Base-by-base conservation (phyloP, 2,888 invertebrate species). In the Seladonia tumulorum region DNA sequence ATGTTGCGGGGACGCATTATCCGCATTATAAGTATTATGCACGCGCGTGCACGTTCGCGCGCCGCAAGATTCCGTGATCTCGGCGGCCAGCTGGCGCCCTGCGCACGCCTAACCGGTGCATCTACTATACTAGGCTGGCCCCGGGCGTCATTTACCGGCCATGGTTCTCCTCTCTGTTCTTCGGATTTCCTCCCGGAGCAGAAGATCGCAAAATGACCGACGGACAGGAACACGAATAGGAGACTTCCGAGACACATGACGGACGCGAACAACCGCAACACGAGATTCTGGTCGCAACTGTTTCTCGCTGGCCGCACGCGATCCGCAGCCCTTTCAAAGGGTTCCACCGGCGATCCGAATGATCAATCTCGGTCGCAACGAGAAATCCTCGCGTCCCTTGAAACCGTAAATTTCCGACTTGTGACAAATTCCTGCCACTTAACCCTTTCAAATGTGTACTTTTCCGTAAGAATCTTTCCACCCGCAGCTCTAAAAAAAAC, bases 171-270 rank as follows among this genome's bases (percentile, higher is more conserved):
- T 87, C 63, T 60, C 63, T 60, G 84, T 91, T 91, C 90, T 88
- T 83, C 83, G 90, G 91, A 92, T 91, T 92, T 90, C 83, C 57
- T 73, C 77, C 29, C 66, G 66, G 39, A 10, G 14, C 22, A 22
- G 66, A 18, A 35, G 66, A 35, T 35, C 68, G 63, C 39, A 42
- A 29, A 29, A 63, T 90, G 91, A 90, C 92, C 22, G 60, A 79
- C 35, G 22, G 42, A 1, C 18, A 53, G 73, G 49, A 39, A 57
- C 25, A 35, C 86, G 88, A 63, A 63, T 12, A n/a, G 63, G 25
- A 22, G 89, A 92, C 88, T 86, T 90, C 90, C 89, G 90, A 92
- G 91, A 90, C 94, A 94, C 90, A 93, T 94, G 94, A 91, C 93
- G 93, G 84, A 81, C 81, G 81, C 79, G 79, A 57, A 12, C 22